Conservation (phyloP, 2,797 vertebrate species). For the Enteromius radiatus region DNA sequence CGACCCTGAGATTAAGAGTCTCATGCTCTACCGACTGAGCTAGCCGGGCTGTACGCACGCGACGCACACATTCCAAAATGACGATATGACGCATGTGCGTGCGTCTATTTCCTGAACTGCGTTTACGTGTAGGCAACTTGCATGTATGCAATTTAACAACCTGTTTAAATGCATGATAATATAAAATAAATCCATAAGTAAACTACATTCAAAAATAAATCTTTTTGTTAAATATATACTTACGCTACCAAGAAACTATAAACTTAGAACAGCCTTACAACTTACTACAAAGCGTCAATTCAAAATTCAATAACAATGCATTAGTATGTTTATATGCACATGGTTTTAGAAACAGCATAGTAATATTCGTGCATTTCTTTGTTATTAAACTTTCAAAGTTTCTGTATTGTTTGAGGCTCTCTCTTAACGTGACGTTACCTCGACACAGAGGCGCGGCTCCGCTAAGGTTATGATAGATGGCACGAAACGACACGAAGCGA, state of each 20-base stretch:
- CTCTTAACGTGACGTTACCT: conserved; percentile 64
- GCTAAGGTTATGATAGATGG: conserved; percentile 83
- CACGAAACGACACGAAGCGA: conserved; percentile 85
- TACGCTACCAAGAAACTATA: background rate
- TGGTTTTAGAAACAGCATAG: background rate
- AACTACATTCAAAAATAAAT: background rate
- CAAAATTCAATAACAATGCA: accelerated
- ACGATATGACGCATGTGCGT: background rate
- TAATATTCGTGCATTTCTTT: no score
- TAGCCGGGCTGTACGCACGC: conserved; percentile 50
- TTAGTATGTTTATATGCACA: background rate
- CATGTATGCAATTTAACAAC: background rate
- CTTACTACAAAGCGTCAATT: background rate
- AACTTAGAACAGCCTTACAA: background rate
- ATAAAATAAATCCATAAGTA: no score
- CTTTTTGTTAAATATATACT: no score
- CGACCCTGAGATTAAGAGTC: conserved; percentile 71
- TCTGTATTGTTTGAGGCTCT: background rate
- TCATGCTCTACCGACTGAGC: conserved; percentile 72
- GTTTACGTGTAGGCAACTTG: background rate
- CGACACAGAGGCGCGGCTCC: conserved; percentile 77
- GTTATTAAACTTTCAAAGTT: background rate
- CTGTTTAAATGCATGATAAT: background rate
- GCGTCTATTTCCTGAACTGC: accelerated
- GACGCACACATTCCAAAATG: background rate